phyloP scores from a whole-genome alignment of 2,113 vertebrate species.

The Athene cunicularia region DNA sequence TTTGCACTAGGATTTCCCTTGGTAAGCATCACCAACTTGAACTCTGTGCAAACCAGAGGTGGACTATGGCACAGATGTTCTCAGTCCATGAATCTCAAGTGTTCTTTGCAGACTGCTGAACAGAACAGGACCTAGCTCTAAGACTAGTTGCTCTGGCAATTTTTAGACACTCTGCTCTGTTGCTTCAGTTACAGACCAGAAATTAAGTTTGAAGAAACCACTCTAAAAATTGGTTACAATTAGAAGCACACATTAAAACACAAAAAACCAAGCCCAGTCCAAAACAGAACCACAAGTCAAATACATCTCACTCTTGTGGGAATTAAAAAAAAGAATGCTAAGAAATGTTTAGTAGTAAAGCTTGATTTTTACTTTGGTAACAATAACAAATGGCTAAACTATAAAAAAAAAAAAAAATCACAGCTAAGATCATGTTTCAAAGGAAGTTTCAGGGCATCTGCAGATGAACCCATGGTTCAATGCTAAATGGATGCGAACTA shows the following conservation, averaged over 20 bases:
- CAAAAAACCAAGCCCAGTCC: neutral
- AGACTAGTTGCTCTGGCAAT: neutral
- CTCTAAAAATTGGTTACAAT: neutral
- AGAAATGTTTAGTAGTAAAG: neutral
- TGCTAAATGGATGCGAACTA: neutral
- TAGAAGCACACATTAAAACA: neutral
- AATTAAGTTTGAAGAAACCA: neutral
- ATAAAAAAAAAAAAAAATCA: neutral
- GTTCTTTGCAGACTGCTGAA: neutral
- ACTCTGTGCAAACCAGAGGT: neutral
- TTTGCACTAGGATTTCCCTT: neutral
- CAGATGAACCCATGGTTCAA: neutral
- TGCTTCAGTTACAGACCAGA: neutral
- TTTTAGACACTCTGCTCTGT: neutral
- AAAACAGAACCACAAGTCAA: neutral
- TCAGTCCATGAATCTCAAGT: neutral
- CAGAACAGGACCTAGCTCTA: neutral
- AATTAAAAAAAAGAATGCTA: neutral
- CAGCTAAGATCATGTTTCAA: neutral
- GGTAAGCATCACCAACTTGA: neutral
- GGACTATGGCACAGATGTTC: neutral
- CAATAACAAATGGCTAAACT: neutral
- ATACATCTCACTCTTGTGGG: neutral
- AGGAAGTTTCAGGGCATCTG: neutral
- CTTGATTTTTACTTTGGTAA: slow-evolving; percentile 13